Base-by-base conservation (phyloP, 1,140 invertebrate species). In the Heterodera schachtii region DNA sequence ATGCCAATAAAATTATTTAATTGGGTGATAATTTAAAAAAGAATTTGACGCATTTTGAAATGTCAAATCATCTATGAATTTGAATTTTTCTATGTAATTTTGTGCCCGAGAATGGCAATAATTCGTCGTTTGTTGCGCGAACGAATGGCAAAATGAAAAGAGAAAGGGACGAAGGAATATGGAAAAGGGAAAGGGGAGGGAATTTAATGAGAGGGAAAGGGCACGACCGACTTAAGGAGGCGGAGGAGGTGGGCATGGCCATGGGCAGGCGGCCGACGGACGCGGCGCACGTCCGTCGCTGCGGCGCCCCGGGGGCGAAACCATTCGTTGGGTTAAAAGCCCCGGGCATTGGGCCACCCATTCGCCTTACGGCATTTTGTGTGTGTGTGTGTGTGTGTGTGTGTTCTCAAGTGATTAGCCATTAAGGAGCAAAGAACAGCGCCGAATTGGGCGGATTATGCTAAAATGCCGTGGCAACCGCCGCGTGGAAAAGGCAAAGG, bases 191-290 rank as follows among this genome's bases (percentile, higher is more conserved):
- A 64, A 5, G 11, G 16, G 57, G 19, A 19, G 57, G 13, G 57
- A 64, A 64, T 64, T 52, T 64, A 64, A 64, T 64, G 57, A 64
- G 57, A 64, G 57, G 57, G 19, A 64, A 64, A 64, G 57, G 57
- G 57, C 57, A 19, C 57, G 6, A 5, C 52, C 52, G 52, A 52
- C 57, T 64, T 64, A 64, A 64, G 57, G 57, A 19, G 13, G 57
- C 1, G 13, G 57, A 5, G 16, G 11, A 19, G 57, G 16, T 19
- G 57, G 57, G 16, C 11, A 64, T 52, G 31, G 31, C 31, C 31
- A 31, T 31, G 57, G 16, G 16, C 13, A 19, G 57, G 16, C 16
- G 57, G 57, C 5, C 11, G 19, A 52, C 49, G 49, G 49, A 52
- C 11, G 49, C 31, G 57, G 11, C 57, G 11, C 57, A 16, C 16